Base-by-base conservation (phyloP, 2,797 vertebrate species). In the Gadopsis marmoratus region DNA sequence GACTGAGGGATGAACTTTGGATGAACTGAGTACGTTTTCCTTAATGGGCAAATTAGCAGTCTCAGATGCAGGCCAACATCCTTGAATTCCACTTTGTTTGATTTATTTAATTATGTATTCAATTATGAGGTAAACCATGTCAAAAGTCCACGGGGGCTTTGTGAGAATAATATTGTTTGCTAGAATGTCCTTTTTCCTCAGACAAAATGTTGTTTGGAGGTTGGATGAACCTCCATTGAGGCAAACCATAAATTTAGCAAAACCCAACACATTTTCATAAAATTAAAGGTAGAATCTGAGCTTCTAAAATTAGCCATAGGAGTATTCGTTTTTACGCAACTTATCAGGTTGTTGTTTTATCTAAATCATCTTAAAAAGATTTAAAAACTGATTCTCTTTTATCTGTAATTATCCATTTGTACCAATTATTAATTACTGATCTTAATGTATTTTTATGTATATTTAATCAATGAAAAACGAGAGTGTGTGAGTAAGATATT, bases 1-100 rank as follows among this genome's bases (percentile, higher is more conserved):
- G 80, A 82, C 85, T 74, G 54, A 80, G 39, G 58, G 63, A 41
- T 93, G 85, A 94, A 93, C 91, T 91, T 84, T 67, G 37, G 69
- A 58, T 84, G 86, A 92, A 89, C 88, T 71, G 51, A 43, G 60
- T 79, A 45, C 9, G 78, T 74, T 79, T 83, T 86, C 64, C 45
- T 73, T 84, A 85, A 91, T 84, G 54, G 58, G 50, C 33, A 65
- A 87, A 88, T 93, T 71, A 88, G 84, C 70, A 76, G 76, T 81
- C 82, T 86, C 80, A 21, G 74, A 67, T 65, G 43, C 43, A 47
- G 71, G 60, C 19, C 47, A 9, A 53, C 50, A 74, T 85, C 50
- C 66, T 81, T 73, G 69, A 75, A 79, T 74, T 82, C 37, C 58
- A 73, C 66, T 87, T 78, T 82, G 69, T 78, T 80, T 75, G 64